Conservation (phyloP, 2,797 vertebrate species). For the Microctenopoma lineatum region DNA sequence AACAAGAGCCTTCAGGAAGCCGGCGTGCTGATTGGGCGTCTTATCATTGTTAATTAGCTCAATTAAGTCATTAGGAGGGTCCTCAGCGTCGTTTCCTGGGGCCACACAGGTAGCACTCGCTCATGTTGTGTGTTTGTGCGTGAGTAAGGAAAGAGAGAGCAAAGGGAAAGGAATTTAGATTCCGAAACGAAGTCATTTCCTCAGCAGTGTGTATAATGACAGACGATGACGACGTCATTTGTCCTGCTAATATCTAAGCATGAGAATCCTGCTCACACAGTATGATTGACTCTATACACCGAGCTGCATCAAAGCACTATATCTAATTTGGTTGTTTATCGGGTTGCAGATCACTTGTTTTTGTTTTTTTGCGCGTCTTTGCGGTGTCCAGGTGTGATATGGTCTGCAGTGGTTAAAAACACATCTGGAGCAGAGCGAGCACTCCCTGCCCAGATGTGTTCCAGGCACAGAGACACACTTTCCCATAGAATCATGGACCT, state of each 20-base stretch:
- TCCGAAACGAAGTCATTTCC: slow-evolving; percentile 38
- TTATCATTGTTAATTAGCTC: slow-evolving; percentile 85
- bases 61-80: slow-evolving; percentile 85
- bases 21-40: slow-evolving; percentile 82
- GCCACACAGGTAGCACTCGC: slow-evolving; percentile 70
- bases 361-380: slow-evolving; percentile 37
- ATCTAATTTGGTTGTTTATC: slow-evolving; percentile 36
- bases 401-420: slow-evolving; percentile 66
- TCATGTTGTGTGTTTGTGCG: slow-evolving; percentile 34
- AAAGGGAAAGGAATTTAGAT: slow-evolving; percentile 15
- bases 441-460: slow-evolving; percentile 81
- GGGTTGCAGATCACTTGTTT: slow-evolving; percentile 47
- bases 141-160: not conserved
- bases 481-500: slow-evolving; percentile 23
- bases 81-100: slow-evolving; percentile 75
- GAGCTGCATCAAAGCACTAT: not conserved
- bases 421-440: slow-evolving; percentile 79
- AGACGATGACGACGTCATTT: not conserved
- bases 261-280: not conserved
- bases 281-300: not conserved
- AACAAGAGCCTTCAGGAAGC: slow-evolving; percentile 85
- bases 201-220: slow-evolving; percentile 14
- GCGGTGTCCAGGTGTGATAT: slow-evolving; percentile 82
- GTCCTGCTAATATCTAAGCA: not conserved
- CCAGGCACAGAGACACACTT: slow-evolving; percentile 26